Conservation (phyloP, 1,140 invertebrate genomes). For the Drosophila teissieri region DNA sequence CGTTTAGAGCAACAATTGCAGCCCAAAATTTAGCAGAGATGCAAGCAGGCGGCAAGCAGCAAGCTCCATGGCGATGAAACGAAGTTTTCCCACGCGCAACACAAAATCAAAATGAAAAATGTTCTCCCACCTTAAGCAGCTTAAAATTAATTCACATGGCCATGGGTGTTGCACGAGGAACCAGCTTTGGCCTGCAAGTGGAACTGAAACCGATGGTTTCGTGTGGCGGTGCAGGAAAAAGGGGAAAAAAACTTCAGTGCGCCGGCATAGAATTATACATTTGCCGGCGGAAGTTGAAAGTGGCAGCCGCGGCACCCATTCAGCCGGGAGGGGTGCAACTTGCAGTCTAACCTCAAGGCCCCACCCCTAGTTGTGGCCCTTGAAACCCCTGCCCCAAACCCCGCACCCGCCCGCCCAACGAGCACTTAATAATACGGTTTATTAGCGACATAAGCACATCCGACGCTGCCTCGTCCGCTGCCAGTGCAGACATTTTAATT, state of each 20-base stretch:
- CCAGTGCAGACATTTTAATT: slow-evolving; percentile 80
- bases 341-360: slow-evolving; percentile 33
- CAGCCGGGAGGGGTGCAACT: slow-evolving; percentile 33
- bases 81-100: slow-evolving; percentile 26
- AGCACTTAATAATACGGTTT: slow-evolving; percentile 82
- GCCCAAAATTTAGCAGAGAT: neutral
- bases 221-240: neutral
- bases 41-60: neutral
- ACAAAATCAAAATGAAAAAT: slow-evolving; percentile 71
- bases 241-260: slow-evolving; percentile 53
- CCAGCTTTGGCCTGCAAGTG: slow-evolving; percentile 10
- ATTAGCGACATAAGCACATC: slow-evolving; percentile 83
- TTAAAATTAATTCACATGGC: slow-evolving; percentile 78
- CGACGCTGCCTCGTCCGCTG: slow-evolving; percentile 58
- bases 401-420: slow-evolving; percentile 11
- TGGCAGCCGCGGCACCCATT: slow-evolving; percentile 57
- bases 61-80: slow-evolving; percentile 14
- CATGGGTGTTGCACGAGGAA: slow-evolving; percentile 7
- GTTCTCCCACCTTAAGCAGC: slow-evolving; percentile 70
- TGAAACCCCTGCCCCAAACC: neutral
- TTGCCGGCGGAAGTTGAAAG: slow-evolving; percentile 80
- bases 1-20: slow-evolving; percentile 32
- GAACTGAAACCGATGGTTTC: neutral
- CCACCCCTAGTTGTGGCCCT: neutral
- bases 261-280: slow-evolving; percentile 76